Evolutionary conservation across 2,797 vertebrate species (phyloP), one percentile per base, ranked within the genome.

Genomic region (Astyanax mexicanus): DNA sequence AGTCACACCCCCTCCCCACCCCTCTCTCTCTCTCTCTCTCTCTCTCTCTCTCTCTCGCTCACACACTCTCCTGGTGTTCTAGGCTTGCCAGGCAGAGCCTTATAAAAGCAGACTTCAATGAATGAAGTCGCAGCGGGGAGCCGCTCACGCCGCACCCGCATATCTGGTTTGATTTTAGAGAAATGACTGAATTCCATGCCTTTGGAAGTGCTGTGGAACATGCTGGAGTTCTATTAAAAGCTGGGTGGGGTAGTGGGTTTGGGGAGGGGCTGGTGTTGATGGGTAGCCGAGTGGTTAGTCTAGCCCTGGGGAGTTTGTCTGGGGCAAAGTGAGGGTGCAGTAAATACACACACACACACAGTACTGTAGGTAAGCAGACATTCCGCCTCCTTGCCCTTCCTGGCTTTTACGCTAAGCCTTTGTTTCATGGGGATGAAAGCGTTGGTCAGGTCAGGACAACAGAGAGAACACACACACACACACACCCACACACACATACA

Each of bases 71-170:
- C 19, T 49, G 55, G 37, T 17, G 21, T 66, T 68, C 86, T 85
- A 75, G 27, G 54, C 85, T 79, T 89, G 88, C 89, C 89, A 90
- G 84, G 81, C 88, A 87, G 86, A 87, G 77, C 84, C 82, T 92
- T 89, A 87, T 92, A 90, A 93, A 94, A 90, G 80, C 83, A 83
- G 83, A 91, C 91, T 89, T 92, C 88, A 91, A 88, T 91, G 89
- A 92, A 88, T 87, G 84, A 87, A 89, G 85, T 85, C 91, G 80
- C 89, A 77, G 86, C 87, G 80, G 88, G 91, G 86, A 85, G 82
- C 84, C 86, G 86, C 83, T 84, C 83, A 29, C 40, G 70, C 75
- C 71, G 79, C 81, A 78, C 80, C 78, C 60, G 72, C 77, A 83
- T 87, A 87, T 91, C 88, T 91, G 89, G 87, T 90, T 90, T 87